phyloP scores from a whole-genome alignment of 35 echinoderm and acorn worm genomes.

The Amphiura filiformis region DNA sequence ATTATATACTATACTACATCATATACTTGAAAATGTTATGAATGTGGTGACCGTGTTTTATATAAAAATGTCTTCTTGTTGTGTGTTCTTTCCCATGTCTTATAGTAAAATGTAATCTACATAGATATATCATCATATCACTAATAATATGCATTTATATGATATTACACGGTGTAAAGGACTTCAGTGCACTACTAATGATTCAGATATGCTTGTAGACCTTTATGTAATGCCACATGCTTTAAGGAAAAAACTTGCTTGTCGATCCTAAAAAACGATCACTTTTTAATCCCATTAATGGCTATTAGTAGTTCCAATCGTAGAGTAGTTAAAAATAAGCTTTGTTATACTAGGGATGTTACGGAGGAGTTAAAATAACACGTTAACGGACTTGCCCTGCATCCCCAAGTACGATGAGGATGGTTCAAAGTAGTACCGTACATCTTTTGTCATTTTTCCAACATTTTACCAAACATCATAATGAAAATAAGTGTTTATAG shows the following conservation, averaged over 20 bases:
- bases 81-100: slow-evolving; percentile 7
- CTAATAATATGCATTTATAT: slow-evolving; percentile 13
- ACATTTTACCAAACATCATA: slow-evolving; percentile 9
- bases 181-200: neutral
- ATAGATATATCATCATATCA: neutral
- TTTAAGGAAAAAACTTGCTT: slow-evolving; percentile 12
- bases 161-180: slow-evolving; percentile 10
- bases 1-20: slow-evolving; percentile 1
- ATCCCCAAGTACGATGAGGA: neutral
- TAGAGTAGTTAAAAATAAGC: neutral
- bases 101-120: neutral
- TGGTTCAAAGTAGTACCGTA: neutral
- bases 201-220: neutral
- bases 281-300: neutral
- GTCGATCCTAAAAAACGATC: neutral
- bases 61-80: neutral
- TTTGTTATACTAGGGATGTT: neutral
- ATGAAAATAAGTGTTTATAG: neutral
- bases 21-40: slow-evolving; percentile 12
- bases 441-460: slow-evolving; percentile 14
- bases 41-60: slow-evolving; percentile 7
- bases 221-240: neutral
- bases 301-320: neutral
- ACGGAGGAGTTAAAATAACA: neutral
- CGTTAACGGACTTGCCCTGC: too few species aligned